These are phyloP conservation scores for Pandemis corylana DNA, from an alignment of 2,888 invertebrate species.

Conservation along the genomic window DNA sequence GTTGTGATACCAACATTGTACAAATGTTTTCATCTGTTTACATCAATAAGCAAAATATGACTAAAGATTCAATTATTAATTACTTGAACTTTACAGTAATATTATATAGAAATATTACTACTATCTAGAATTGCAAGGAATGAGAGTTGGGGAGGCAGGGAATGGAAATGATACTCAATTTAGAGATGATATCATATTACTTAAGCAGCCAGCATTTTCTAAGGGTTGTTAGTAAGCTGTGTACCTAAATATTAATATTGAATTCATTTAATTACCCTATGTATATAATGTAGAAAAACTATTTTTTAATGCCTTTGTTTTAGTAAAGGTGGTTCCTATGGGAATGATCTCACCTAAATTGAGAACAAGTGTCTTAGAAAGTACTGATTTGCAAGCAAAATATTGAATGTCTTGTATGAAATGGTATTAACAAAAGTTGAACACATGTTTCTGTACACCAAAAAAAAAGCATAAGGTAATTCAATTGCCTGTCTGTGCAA, in stretches of 20 bases:
- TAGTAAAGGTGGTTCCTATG: too few species aligned
- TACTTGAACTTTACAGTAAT: neutral
- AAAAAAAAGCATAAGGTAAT: too few species aligned
- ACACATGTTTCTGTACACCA: too few species aligned
- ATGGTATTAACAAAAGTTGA: too few species aligned
- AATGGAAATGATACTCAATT: neutral
- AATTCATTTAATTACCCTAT: too few species aligned
- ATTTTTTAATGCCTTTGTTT: too few species aligned
- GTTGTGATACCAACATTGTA: neutral
- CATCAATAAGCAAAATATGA: neutral
- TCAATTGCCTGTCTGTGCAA: too few species aligned
- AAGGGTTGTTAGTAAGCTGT: neutral
- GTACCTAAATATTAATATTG: neutral
- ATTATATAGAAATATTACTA: neutral
- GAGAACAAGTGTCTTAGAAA: too few species aligned
- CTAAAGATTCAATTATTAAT: neutral
- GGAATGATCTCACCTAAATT: too few species aligned
- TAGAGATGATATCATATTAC: neutral
- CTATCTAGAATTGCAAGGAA: neutral
- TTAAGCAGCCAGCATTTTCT: neutral
- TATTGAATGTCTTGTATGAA: too few species aligned
- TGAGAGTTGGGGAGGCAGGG: neutral
- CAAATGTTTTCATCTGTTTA: neutral
- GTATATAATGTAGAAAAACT: too few species aligned
- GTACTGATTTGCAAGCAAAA: too few species aligned